These are phyloP conservation scores for Leptoteleia sp. DNA, from an alignment of 1,140 invertebrate genomes.

Conservation along the genomic window DNA sequence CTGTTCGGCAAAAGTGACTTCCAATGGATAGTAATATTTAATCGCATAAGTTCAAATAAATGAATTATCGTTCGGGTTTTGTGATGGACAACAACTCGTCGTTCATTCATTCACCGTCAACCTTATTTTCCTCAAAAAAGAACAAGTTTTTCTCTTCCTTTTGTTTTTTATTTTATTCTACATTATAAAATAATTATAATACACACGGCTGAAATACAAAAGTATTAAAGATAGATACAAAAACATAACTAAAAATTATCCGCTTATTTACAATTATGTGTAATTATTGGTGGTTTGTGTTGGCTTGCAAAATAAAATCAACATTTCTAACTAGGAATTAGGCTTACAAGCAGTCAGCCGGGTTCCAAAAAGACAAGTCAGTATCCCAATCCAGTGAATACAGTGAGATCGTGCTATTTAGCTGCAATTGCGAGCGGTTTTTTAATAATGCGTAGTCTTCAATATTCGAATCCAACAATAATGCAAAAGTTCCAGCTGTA, in stretches of 20 bases:
- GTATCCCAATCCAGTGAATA: slow-evolving; percentile 53
- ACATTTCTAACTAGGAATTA: neutral
- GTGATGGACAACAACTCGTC: slow-evolving; percentile 33
- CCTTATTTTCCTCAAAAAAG: no score
- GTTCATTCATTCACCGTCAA: neutral
- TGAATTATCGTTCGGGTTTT: slow-evolving; percentile 60
- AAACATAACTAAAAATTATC: slow-evolving; percentile 36
- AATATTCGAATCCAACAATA: slow-evolving; percentile 67
- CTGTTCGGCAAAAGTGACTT: slow-evolving; percentile 63
- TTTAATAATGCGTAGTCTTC: slow-evolving; percentile 58
- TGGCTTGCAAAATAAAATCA: neutral
- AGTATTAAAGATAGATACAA: slow-evolving; percentile 60
- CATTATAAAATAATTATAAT: slow-evolving; percentile 56
- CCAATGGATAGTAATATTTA: slow-evolving; percentile 64
- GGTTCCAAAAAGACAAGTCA: slow-evolving; percentile 23
- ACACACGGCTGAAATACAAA: slow-evolving; percentile 57
- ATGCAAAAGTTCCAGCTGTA: slow-evolving; percentile 72
- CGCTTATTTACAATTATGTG: slow-evolving; percentile 47
- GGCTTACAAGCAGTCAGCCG: slow-evolving; percentile 35
- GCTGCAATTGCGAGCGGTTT: slow-evolving; percentile 51
- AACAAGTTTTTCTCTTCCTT: neutral
- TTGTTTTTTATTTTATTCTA: slow-evolving; percentile 26
- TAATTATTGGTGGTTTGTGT: no score
- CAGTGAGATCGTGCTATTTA: slow-evolving; percentile 69
- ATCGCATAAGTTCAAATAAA: slow-evolving; percentile 63